These are phyloP conservation scores for Naso thynnoides DNA, from an alignment of 2,797 vertebrate species.

Conservation along the genomic window DNA sequence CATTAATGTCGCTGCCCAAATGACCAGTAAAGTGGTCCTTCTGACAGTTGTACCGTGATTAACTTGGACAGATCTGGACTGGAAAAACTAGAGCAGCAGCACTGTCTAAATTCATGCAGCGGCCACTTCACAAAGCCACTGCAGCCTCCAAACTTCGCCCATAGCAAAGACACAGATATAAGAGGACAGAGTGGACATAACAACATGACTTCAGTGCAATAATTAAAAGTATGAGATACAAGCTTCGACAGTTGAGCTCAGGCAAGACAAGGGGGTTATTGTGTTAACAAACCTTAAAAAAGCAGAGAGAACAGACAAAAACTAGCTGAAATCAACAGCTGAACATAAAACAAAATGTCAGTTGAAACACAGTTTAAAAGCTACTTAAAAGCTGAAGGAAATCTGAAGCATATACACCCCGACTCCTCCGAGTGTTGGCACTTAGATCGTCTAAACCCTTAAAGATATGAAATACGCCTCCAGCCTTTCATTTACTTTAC, in stretches of 20 bases:
- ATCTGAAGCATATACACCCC: slow-evolving; percentile 18
- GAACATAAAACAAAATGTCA: slow-evolving; percentile 17
- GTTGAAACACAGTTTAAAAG: slow-evolving; percentile 14
- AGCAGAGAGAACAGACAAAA: neutral
- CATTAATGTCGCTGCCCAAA: slow-evolving; percentile 60
- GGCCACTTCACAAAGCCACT: slow-evolving; percentile 46
- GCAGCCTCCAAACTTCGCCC: slow-evolving; percentile 60
- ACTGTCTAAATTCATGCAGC: slow-evolving; percentile 47
- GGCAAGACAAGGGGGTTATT: slow-evolving; percentile 3
- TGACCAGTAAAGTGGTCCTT: slow-evolving; percentile 74
- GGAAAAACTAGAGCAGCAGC: slow-evolving; percentile 72
- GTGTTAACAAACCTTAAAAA: slow-evolving; percentile 27
- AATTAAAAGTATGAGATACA: slow-evolving; percentile 31
- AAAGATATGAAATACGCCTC: slow-evolving; percentile 40
- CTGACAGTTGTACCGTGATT: slow-evolving; percentile 73
- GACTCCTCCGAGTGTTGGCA: slow-evolving; percentile 14
- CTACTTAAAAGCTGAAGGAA: slow-evolving; percentile 16
- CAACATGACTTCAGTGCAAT: slow-evolving; percentile 25
- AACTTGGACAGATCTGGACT: slow-evolving; percentile 75
- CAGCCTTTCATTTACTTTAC: slow-evolving; percentile 39
- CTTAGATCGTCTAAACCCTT: slow-evolving; percentile 32
- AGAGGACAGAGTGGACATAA: slow-evolving; percentile 62
- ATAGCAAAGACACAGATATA: slow-evolving; percentile 64
- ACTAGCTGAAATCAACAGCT: neutral
- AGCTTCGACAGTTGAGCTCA: slow-evolving; percentile 9